Percentiles rank a stretch among this genome's conserved stretches.
These are phyloP conservation scores for Callipepla squamata DNA, from an alignment of 2,113 vertebrate genomes.

Conservation along the genomic window DNA sequence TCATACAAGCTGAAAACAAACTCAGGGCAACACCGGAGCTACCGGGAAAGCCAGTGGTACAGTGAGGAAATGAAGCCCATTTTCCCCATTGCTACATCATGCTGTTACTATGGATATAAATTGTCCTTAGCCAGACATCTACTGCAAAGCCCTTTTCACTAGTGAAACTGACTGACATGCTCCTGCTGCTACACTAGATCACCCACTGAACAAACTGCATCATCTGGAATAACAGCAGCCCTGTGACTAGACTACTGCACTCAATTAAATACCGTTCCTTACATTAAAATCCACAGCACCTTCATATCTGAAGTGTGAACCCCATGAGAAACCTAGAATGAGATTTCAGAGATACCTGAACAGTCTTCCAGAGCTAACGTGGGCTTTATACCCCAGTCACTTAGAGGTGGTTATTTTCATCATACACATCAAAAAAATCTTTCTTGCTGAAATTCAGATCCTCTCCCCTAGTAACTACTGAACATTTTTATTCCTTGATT, in stretches of 20 bases:
- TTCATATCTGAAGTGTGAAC: neutral
- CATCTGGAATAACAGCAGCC: neutral
- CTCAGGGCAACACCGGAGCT: neutral
- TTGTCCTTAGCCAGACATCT: accelerated
- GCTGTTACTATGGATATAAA: accelerated
- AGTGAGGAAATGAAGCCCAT: neutral
- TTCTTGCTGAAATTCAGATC: neutral
- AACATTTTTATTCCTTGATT: neutral
- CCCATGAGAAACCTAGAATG: neutral
- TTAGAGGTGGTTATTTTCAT: neutral
- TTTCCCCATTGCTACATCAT: neutral
- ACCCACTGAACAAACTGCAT: neutral
- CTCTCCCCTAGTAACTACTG: neutral
- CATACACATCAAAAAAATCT: neutral
- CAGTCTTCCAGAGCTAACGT: too few species aligned
- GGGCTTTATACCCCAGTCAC: neutral
- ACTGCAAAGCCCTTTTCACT: neutral
- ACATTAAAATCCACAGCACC: neutral
- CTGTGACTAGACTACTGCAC: neutral
- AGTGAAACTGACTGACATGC: neutral
- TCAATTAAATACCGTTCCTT: neutral
- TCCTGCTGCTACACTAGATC: neutral
- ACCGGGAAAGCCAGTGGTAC: neutral
- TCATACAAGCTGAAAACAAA: neutral
- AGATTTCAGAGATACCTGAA: neutral